Evolutionary conservation across 1,140 invertebrate species (phyloP).

Genomic region (Drosophila eugracilis): DNA sequence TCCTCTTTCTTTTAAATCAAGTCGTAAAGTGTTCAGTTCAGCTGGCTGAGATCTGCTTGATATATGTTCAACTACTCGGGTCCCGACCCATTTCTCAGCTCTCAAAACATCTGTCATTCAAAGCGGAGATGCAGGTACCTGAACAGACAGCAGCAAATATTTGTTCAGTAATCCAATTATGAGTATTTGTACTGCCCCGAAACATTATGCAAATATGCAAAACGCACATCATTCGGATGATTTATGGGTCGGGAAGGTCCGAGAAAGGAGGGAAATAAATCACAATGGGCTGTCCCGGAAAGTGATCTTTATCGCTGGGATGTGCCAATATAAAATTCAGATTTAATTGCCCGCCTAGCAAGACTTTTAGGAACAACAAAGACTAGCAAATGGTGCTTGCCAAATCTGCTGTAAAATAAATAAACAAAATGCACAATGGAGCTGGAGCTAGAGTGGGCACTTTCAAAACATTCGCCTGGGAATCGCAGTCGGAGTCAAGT

Average conservation of each 20-base stretch:
- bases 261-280: not conserved
- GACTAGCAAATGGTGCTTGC: constrained; percentile 33
- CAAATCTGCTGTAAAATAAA: constrained; percentile 52
- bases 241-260: constrained; percentile 14
- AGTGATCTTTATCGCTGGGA: constrained; percentile 32
- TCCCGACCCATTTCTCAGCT: constrained; percentile 31
- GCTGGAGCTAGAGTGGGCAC: constrained; percentile 23
- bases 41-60: not conserved
- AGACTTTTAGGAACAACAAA: constrained; percentile 20
- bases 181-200: constrained; percentile 11
- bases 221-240: constrained; percentile 34
- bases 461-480: constrained; percentile 66
- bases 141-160: constrained; percentile 11
- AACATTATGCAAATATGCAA: constrained; percentile 49
- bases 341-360: constrained; percentile 58
- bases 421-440: constrained; percentile 51
- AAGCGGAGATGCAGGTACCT: constrained; percentile 28
- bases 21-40: not conserved
- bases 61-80: not conserved
- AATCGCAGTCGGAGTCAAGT: constrained; percentile 43
- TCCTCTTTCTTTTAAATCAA: constrained; percentile 4
- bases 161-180: constrained; percentile 33
- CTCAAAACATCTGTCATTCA: constrained; percentile 17
- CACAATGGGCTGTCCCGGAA: constrained; percentile 46
- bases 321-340: constrained; percentile 65